Conservation (phyloP, 2,888 invertebrate genomes). For the Microctonus brassicae region DNA sequence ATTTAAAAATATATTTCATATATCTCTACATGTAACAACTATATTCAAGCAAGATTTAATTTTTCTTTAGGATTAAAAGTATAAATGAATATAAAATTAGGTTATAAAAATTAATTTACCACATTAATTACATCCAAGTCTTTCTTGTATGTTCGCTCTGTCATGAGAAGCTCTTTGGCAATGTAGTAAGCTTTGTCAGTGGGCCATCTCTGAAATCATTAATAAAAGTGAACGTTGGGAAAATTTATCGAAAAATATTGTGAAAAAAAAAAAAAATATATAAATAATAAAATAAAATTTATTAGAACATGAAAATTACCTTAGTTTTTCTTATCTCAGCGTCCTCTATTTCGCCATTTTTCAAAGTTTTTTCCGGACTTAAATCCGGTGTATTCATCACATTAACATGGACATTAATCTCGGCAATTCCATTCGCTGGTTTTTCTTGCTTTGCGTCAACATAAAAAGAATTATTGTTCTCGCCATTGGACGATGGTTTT, state of each 20-base stretch:
- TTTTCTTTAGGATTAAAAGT: no score
- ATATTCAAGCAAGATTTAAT: no score
- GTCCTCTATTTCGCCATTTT: constrained; percentile 59
- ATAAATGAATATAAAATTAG: background rate
- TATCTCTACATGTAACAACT: no score
- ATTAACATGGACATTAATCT: constrained; percentile 51
- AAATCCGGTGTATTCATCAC: constrained; percentile 60
- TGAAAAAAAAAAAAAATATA: no score
- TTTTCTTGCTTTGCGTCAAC: constrained; percentile 52
- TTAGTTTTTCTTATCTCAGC: constrained; percentile 55
- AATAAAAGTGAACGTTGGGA: constrained; percentile 34
- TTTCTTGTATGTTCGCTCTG: constrained; percentile 94
- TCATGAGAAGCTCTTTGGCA: constrained; percentile 94
- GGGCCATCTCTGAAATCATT: constrained; percentile 73
- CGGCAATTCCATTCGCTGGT: constrained; percentile 51
- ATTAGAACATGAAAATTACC: constrained; percentile 37
- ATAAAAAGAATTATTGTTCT: constrained; percentile 64
- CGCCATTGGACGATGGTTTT: constrained; percentile 46
- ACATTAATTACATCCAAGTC: constrained; percentile 92
- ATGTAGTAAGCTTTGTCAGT: constrained; percentile 84
- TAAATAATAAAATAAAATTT: constrained; percentile 8
- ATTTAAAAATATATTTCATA: constrained; percentile 19
- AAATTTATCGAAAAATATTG: no score
- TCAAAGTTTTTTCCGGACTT: constrained; percentile 62
- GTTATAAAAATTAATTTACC: constrained; percentile 71